Base-by-base conservation (phyloP, 1,140 invertebrate species). In the Drosophila takahashii region DNA sequence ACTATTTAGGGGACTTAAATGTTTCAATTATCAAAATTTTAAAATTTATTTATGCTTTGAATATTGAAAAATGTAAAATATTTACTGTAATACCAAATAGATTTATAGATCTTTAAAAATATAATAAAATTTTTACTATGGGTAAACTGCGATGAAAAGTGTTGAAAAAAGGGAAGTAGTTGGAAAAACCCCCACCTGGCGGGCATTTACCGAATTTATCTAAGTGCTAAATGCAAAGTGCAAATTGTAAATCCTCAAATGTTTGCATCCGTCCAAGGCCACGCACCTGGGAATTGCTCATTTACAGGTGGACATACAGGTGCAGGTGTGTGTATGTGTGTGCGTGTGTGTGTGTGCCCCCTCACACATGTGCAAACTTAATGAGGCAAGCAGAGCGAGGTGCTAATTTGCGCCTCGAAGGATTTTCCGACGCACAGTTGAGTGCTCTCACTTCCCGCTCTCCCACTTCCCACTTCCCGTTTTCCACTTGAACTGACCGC, bases 371-470 rank as follows among this genome's bases (percentile, higher is more conserved):
- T 77, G 72, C 76, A 84, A 72, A 62, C 59, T 83, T 84, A 84
- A 84, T 84, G 80, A 84, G 80, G 67, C 67, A 70, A 47, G 50
- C 65, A 57, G 42, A 59, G 74, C 70, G 80, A 84, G 80, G 80
- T 84, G 80, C 80, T 84, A 84, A 84, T 84, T 84, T 76, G 71
- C 72, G 80, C 80, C 80, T 84, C 80, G 70, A 84, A 84, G 80
- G 80, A 84, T 84, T 84, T 84, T 84, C 64, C 64, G 65, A 71
- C 65, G 65, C 59, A 73, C 56, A 79, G 39, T 72, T 56, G 76
- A 59, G 41, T 37, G 32, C 60, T 26, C 47, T 26, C 34, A 34
- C 53, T 36, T 26, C 8, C 15, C 47, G 11, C 13, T 67, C 39
- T 6, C 34, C 32, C 32, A 1, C 34, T 16, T 6, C 34, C 32